Evolutionary conservation across 2,888 invertebrate species (phyloP).

Genomic region (Chrysodeixis includens): DNA sequence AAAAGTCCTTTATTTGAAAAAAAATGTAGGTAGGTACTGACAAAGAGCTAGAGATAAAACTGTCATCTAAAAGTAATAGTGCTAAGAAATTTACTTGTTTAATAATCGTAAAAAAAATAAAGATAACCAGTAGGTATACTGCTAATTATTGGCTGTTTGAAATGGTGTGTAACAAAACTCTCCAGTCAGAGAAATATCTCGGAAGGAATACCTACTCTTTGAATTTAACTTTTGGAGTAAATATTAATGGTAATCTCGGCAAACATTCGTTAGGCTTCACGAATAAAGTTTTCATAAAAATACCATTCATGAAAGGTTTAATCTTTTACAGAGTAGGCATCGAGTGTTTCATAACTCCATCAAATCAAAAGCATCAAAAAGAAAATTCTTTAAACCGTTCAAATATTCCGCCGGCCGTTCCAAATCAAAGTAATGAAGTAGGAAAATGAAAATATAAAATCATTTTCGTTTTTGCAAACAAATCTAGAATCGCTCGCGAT

Average conservation of each 20-base stretch:
- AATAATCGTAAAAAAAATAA: no score
- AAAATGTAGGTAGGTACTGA: no score
- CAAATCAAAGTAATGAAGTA: conserved; percentile 61
- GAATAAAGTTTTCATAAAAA: conserved; percentile 3
- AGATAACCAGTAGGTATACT: no score
- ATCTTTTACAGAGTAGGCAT: conserved; percentile 8
- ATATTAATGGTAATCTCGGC: neutral
- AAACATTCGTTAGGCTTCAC: neutral
- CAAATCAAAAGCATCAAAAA: conserved; percentile 32
- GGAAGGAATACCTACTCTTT: neutral
- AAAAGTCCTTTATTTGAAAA: no score
- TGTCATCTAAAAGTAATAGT: no score
- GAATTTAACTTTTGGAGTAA: neutral
- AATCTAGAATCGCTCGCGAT: conserved; percentile 65
- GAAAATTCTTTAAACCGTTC: conserved; percentile 35
- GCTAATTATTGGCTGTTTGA: no score
- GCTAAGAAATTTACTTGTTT: no score
- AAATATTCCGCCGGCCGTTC: conserved; percentile 43
- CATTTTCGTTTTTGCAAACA: conserved; percentile 67
- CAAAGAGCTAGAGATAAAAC: no score
- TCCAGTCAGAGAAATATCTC: no score
- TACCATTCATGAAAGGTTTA: neutral
- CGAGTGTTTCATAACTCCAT: conserved; percentile 17
- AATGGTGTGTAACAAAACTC: no score
- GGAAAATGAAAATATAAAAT: conserved; percentile 65